phyloP scores from a whole-genome alignment of 1,140 invertebrate genomes.

The Caligus rogercresseyi region DNA sequence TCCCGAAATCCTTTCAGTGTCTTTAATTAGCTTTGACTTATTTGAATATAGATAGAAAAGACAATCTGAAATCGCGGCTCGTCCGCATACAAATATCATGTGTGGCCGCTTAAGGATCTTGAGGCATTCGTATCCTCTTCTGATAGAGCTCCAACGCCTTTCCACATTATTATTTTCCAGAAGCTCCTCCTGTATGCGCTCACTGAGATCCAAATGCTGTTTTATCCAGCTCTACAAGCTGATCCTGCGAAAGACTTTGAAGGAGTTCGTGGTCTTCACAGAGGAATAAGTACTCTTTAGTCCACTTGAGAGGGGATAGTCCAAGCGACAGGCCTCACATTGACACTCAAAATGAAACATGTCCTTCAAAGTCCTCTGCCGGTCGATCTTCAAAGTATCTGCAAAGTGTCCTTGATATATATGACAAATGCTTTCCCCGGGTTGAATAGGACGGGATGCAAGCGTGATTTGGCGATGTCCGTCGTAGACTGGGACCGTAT shows the following conservation, averaged over 20 bases:
- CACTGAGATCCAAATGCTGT: background rate
- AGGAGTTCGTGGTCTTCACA: background rate
- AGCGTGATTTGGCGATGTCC: slow-evolving; percentile 2
- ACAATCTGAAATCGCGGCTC: slow-evolving; percentile 7
- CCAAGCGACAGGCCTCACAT: background rate
- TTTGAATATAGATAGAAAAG: background rate
- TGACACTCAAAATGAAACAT: slow-evolving; percentile 7
- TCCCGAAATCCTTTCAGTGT: background rate
- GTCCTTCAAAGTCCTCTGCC: background rate
- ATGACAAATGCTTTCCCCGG: background rate
- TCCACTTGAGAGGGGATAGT: background rate
- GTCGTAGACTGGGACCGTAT: slow-evolving; percentile 4
- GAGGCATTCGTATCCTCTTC: background rate
- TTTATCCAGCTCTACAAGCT: background rate
- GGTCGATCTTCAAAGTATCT: background rate
- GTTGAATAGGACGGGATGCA: background rate
- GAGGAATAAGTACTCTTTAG: background rate
- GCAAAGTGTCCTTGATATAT: slow-evolving; percentile 9
- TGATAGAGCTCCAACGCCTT: background rate
- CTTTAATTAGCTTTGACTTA: slow-evolving; percentile 1
- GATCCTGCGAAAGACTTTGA: background rate
- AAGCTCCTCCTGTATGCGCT: background rate
- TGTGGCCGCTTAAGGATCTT: background rate
- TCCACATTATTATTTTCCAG: background rate
- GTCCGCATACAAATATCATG: background rate